These are phyloP conservation scores for Aricia artaxerxes DNA, from an alignment of 2,888 invertebrate species.

Conservation along the genomic window DNA sequence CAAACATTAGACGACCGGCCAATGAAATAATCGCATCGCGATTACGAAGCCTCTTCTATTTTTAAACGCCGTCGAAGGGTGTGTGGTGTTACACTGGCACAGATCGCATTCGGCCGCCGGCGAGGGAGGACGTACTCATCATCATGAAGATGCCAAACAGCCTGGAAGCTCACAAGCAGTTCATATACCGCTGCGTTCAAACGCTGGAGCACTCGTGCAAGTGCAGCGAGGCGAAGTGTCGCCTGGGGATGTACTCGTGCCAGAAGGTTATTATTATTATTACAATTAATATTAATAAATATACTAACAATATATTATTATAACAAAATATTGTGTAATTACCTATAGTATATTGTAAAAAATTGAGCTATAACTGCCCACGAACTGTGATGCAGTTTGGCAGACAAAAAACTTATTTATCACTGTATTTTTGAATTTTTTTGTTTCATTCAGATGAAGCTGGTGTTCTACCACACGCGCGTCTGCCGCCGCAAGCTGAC, in stretches of 20 bases:
- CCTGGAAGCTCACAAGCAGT: not conserved
- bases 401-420: too few species aligned
- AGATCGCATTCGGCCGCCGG: not conserved
- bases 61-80: not conserved
- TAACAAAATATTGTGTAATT: too few species aligned
- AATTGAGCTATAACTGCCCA: too few species aligned
- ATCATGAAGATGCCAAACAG: conserved; percentile 21
- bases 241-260: conserved; percentile 17
- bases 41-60: not conserved
- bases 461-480: not conserved
- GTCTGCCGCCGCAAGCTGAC: conserved; percentile 14
- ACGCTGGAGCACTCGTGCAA: conserved; percentile 6
- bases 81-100: not conserved
- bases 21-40: not conserved
- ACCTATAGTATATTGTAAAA: too few species aligned
- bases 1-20: not conserved
- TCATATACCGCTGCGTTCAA: conserved; percentile 20
- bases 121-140: conserved; percentile 32
- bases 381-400: too few species aligned
- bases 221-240: not conserved
- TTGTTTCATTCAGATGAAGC: conserved; percentile 3
- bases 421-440: too few species aligned
- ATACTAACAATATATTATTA: too few species aligned
- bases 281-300: too few species aligned
- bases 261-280: not conserved